Conservation (phyloP, 2,113 vertebrate genomes). For the Ciconia stormi region DNA sequence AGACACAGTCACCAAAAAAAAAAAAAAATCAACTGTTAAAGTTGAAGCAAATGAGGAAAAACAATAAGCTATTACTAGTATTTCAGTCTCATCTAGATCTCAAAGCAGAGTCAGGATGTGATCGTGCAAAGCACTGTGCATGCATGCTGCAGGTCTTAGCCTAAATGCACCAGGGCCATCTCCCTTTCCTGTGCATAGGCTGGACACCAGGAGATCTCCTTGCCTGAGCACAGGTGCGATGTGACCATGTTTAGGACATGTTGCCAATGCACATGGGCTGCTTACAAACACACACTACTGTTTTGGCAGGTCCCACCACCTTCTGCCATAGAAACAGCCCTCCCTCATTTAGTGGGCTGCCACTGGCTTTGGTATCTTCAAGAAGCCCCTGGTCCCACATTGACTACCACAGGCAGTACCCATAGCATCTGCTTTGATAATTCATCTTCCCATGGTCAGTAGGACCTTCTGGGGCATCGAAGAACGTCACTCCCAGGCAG, state of each 20-base stretch:
- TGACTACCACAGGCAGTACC: background rate
- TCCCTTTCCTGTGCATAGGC: background rate
- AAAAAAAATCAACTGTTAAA: background rate
- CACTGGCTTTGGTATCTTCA: background rate
- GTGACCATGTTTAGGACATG: rapidly evolving
- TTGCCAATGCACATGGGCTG: background rate
- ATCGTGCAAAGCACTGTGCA: rapidly evolving
- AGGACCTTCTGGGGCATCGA: background rate
- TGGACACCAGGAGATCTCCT: background rate
- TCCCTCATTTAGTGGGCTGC: background rate
- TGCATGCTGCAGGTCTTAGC: background rate
- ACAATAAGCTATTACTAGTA: background rate
- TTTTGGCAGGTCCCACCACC: background rate
- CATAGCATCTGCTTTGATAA: background rate
- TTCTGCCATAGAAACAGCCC: background rate
- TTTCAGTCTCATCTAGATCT: background rate
- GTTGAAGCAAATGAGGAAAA: background rate
- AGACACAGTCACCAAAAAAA: background rate
- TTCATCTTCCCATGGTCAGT: background rate
- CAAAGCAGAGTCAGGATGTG: background rate
- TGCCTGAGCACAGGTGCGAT: background rate
- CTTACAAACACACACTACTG: background rate
- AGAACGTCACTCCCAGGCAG: rapidly evolving
- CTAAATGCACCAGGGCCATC: rapidly evolving
- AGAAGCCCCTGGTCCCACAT: background rate